Conservation (phyloP, 1,140 invertebrate genomes). For the Drosophila eugracilis region DNA sequence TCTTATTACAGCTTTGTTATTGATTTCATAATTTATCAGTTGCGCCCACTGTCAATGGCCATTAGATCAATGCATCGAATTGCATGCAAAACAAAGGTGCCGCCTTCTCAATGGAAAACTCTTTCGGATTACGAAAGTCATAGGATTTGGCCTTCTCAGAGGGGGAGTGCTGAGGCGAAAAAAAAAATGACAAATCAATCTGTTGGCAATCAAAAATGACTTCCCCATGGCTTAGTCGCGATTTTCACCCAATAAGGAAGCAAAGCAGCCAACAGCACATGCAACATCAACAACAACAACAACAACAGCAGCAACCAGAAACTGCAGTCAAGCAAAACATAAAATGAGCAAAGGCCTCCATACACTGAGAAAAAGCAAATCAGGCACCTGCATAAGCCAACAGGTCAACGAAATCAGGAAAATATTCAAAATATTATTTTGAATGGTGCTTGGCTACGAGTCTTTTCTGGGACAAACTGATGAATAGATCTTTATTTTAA, state of each 20-base stretch:
- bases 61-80: conserved; percentile 54
- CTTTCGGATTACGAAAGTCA: conserved; percentile 4
- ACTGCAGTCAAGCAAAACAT: conserved; percentile 73
- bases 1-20: conserved; percentile 66
- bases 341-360: conserved; percentile 28
- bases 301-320: conserved; percentile 69
- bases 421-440: conserved; percentile 1
- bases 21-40: conserved; percentile 72
- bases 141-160: background rate
- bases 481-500: conserved; percentile 37
- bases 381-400: background rate
- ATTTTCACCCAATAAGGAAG: conserved; percentile 83
- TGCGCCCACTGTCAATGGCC: conserved; percentile 70
- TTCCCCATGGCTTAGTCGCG: conserved; percentile 56
- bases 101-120: conserved; percentile 29
- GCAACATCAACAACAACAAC: conserved; percentile 39
- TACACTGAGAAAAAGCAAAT: conserved; percentile 12
- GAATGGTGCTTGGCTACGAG: background rate
- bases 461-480: conserved; percentile 15
- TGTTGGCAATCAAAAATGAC: conserved; percentile 72
- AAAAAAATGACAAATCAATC: conserved; percentile 76
- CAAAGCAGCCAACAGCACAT: conserved; percentile 55
- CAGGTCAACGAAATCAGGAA: background rate
- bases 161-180: background rate
- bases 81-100: conserved; percentile 38